Evolutionary conservation across 2,797 vertebrate genomes (phyloP).

Genomic region (Somateria mollissima): DNA sequence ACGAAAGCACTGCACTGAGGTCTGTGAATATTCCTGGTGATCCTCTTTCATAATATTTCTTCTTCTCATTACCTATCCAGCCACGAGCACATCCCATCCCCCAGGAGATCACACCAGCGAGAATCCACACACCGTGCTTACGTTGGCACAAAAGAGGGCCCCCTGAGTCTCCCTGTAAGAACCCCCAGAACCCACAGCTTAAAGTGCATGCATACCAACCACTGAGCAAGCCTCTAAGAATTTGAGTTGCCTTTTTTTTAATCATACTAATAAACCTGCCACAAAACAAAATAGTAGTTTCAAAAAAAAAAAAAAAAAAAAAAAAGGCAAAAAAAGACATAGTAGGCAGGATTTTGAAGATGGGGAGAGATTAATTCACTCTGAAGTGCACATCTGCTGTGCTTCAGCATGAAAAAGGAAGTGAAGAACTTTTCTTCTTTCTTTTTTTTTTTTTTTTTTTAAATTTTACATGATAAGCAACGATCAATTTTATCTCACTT

Average conservation of each 20-base stretch:
- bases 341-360: background rate
- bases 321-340: too few relatives aligned
- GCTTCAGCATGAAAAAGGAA: background rate
- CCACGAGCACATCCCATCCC: slow-evolving; percentile 89
- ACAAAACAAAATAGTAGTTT: fast-evolving
- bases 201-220: background rate
- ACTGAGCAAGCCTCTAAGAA: background rate
- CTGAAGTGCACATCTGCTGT: background rate
- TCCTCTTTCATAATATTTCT: slow-evolving; percentile 74
- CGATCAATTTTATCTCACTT: background rate
- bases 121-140: slow-evolving; percentile 79
- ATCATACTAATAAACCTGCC: background rate
- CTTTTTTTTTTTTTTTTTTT: too few relatives aligned
- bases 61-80: slow-evolving; percentile 81
- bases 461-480: background rate
- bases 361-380: background rate
- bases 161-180: slow-evolving; percentile 87
- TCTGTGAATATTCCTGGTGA: slow-evolving; percentile 91
- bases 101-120: slow-evolving; percentile 88
- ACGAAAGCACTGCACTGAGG: slow-evolving; percentile 81
- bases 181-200: background rate
- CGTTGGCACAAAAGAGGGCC: slow-evolving; percentile 85
- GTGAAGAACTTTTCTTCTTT: background rate
- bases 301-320: too few relatives aligned
- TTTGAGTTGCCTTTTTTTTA: background rate